Evolutionary conservation across 1,140 invertebrate genomes (phyloP).

Genomic region (Phymastichus coffea): DNA sequence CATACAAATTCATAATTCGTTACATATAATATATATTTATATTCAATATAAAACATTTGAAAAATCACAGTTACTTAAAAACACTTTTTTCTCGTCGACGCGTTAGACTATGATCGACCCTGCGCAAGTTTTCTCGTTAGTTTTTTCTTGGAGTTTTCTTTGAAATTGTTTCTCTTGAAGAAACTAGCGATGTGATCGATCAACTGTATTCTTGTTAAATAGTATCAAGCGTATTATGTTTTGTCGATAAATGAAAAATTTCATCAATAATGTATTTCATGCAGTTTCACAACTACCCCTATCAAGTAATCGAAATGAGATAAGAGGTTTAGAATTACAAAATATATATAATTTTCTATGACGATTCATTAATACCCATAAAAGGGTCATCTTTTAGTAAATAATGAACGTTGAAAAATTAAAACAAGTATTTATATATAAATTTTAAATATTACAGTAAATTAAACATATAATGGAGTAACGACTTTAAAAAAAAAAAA

Average conservation of each 20-base stretch:
- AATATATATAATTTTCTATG: too few species aligned
- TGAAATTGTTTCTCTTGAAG: slow-evolving; percentile 15
- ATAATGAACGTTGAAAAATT: too few species aligned
- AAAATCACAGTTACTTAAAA: slow-evolving; percentile 55
- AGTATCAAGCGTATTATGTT: slow-evolving; percentile 26
- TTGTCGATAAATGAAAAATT: not conserved
- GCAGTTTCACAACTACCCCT: too few species aligned
- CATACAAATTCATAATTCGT: slow-evolving; percentile 47
- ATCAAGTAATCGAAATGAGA: too few species aligned
- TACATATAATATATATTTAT: slow-evolving; percentile 42
- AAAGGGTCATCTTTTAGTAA: too few species aligned
- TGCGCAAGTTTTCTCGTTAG: not conserved
- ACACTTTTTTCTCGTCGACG: slow-evolving; percentile 29
- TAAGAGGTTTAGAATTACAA: too few species aligned
- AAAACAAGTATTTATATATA: too few species aligned
- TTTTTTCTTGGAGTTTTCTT: not conserved
- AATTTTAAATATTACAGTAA: too few species aligned
- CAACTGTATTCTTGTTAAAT: slow-evolving; percentile 25
- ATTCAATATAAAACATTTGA: slow-evolving; percentile 49
- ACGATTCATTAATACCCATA: too few species aligned
- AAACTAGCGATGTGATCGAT: slow-evolving; percentile 12
- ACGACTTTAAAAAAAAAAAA: too few species aligned
- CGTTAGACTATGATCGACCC: not conserved
- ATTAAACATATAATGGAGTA: too few species aligned
- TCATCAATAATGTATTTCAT: not conserved